These are phyloP conservation scores for Petaurus breviceps DNA, from an alignment of 2,113 vertebrate genomes.

Conservation along the genomic window DNA sequence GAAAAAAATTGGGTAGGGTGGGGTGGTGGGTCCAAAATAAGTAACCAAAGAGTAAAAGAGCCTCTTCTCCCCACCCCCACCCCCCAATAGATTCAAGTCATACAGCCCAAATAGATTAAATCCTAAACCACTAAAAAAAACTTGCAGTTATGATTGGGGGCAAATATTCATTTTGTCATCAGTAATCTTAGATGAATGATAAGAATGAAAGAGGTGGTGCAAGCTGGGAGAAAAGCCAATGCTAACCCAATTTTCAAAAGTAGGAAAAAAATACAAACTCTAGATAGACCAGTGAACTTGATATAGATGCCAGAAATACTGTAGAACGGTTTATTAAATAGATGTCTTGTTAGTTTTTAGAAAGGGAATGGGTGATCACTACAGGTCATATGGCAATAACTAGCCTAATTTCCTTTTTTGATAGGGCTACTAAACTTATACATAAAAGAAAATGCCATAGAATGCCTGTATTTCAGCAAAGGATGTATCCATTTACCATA, in stretches of 20 bases:
- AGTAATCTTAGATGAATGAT: neutral
- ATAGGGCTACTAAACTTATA: neutral
- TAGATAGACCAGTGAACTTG: neutral
- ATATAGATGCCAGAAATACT: neutral
- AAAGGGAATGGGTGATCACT: neutral
- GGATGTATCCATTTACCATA: neutral
- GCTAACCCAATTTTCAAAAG: neutral
- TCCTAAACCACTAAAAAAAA: neutral
- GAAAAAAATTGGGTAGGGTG: neutral
- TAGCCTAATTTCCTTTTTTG: neutral
- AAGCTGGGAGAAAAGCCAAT: neutral
- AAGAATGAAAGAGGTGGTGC: neutral
- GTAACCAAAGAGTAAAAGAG: neutral
- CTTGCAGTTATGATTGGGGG: neutral
- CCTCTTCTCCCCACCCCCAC: neutral
- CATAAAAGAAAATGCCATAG: neutral
- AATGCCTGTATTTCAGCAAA: neutral
- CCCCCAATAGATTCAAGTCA: neutral
- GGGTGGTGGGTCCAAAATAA: neutral
- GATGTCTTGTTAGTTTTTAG: neutral
- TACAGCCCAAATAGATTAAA: neutral
- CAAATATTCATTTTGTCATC: neutral
- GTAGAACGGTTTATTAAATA: neutral
- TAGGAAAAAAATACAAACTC: neutral
- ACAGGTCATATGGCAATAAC: neutral